These are phyloP conservation scores for Heterodera schachtii DNA, from an alignment of 1,140 invertebrate species.

Conservation along the genomic window DNA sequence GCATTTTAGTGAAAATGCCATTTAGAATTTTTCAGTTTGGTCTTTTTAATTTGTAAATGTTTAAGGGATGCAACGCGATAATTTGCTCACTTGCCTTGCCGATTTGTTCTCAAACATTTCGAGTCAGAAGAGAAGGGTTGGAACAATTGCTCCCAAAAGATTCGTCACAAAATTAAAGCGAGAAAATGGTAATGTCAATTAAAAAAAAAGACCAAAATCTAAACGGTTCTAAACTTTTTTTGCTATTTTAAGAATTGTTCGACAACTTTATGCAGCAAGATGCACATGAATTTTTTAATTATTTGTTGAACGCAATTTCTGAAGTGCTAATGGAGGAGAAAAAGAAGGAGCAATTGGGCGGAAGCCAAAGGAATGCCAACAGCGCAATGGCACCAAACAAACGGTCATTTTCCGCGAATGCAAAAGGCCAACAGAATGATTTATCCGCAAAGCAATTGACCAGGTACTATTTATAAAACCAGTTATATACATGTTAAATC, in stretches of 20 bases:
- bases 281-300: constrained; percentile 99
- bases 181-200: constrained; percentile 81
- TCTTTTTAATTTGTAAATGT: constrained; percentile 7
- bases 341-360: constrained; percentile 35
- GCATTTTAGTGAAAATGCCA: too few relatives aligned
- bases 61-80: constrained; percentile 93
- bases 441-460: constrained; percentile 11
- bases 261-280: constrained; percentile 99
- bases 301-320: constrained; percentile 84
- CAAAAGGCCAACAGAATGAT: constrained; percentile 2
- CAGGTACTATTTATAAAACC: neutral
- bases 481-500: neutral
- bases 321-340: constrained; percentile 78
- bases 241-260: constrained; percentile 83
- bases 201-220: neutral
- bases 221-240: constrained; percentile 15
- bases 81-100: constrained; percentile 90
- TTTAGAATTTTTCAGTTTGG: neutral
- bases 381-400: constrained; percentile 25
- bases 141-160: constrained; percentile 98
- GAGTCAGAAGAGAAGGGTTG: constrained; percentile 98
- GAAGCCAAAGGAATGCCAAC: constrained; percentile 35
- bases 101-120: constrained; percentile 98
- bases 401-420: constrained; percentile 9
- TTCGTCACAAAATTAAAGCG: constrained; percentile 96